These are phyloP conservation scores for Brachypodius melanocephalos DNA, from an alignment of 2,113 vertebrate species.

Conservation along the genomic window DNA sequence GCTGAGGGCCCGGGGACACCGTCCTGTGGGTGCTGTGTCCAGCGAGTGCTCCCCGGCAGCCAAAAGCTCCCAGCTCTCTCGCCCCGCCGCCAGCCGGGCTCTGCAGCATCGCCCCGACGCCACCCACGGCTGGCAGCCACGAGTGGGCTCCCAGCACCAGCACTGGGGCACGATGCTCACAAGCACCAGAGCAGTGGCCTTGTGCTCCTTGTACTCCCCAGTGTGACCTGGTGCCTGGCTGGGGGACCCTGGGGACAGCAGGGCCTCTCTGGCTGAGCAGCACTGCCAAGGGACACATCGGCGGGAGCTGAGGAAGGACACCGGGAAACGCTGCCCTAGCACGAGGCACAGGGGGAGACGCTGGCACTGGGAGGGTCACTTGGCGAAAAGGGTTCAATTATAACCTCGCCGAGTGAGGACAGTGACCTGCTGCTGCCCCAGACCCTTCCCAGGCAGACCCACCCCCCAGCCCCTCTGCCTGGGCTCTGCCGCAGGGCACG, in stretches of 20 bases:
- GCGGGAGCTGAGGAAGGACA: neutral
- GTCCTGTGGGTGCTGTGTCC: neutral
- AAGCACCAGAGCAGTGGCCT: neutral
- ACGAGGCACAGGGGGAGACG: fast-evolving
- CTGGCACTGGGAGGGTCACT: neutral
- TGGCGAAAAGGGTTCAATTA: neutral
- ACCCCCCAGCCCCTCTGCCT: fast-evolving
- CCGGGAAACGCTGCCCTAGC: neutral
- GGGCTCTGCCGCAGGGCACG: fast-evolving
- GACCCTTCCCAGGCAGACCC: neutral
- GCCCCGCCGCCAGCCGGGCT: neutral
- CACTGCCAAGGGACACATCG: neutral
- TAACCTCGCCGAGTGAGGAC: neutral
- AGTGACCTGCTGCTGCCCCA: neutral
- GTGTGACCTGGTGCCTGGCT: neutral
- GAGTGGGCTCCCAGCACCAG: neutral
- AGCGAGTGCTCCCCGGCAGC: fast-evolving
- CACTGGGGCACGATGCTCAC: neutral
- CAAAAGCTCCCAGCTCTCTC: neutral
- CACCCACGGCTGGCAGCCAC: neutral
- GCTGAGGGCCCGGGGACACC: neutral
- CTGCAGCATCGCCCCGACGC: fast-evolving
- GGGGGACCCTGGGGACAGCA: neutral
- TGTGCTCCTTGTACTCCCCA: neutral
- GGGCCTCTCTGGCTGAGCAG: neutral